Conservation (phyloP, 2,113 vertebrate species). For the Dolichallabes microphthalmus region DNA sequence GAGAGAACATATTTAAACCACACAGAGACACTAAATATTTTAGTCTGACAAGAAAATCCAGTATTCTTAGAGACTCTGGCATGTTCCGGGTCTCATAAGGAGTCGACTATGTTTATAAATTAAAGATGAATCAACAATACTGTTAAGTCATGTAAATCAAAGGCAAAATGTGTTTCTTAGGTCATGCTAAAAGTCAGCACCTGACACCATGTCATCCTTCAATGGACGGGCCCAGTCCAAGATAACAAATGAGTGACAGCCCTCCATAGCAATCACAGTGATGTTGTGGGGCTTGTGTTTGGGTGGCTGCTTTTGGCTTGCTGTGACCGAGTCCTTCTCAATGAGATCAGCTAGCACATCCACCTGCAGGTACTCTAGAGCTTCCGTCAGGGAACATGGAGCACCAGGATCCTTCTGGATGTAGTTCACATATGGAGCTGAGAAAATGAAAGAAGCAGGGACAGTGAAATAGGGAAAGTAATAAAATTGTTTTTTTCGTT, state of each 20-base stretch:
- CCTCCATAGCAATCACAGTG: slow-evolving; percentile 93
- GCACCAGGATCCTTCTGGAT: slow-evolving; percentile 87
- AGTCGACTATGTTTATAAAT: background rate
- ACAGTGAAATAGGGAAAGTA: background rate
- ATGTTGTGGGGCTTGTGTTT: slow-evolving; percentile 86
- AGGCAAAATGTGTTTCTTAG: background rate
- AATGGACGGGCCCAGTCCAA: slow-evolving; percentile 89
- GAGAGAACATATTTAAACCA: slow-evolving; percentile 32
- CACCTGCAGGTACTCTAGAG: slow-evolving; percentile 94
- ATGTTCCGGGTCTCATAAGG: background rate
- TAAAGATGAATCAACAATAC: slow-evolving; percentile 7
- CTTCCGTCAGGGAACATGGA: slow-evolving; percentile 94
- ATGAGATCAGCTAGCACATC: slow-evolving; percentile 86
- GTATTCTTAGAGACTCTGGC: slow-evolving; percentile 10
- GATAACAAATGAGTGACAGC: slow-evolving; percentile 97
- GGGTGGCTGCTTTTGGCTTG: slow-evolving; percentile 71
- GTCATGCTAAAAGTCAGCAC: slow-evolving; percentile 59
- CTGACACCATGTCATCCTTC: slow-evolving; percentile 89
- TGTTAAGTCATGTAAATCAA: background rate
- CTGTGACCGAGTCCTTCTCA: slow-evolving; percentile 72
- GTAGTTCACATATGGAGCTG: slow-evolving; percentile 95
- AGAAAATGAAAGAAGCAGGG: slow-evolving; percentile 17
- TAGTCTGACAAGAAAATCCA: slow-evolving; percentile 26
- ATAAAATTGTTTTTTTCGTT: background rate
- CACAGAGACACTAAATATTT: slow-evolving; percentile 25